Percentiles rank a stretch among this genome's conserved stretches.
phyloP scores from a whole-genome alignment of 2,797 vertebrate species.

The Masticophis lateralis region DNA sequence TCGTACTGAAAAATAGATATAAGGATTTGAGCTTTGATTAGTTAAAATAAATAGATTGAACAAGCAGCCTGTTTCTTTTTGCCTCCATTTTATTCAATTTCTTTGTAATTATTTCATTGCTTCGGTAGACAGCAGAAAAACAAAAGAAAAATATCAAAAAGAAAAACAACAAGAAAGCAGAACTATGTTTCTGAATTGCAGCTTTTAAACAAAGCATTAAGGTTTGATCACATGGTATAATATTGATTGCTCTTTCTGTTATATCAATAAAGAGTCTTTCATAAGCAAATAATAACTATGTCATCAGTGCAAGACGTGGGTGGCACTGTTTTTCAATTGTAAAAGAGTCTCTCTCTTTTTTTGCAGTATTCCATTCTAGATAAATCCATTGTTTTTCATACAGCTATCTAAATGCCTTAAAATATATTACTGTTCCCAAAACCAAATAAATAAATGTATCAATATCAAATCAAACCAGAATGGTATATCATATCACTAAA shows the following conservation, averaged over 20 bases:
- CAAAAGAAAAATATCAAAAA: not conserved
- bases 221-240: not conserved
- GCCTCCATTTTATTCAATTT: not conserved
- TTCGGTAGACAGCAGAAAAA: not conserved
- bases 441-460: not conserved
- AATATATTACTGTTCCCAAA: not conserved
- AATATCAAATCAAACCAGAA: not conserved
- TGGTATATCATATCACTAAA: not conserved
- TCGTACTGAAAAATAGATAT: slow-evolving; percentile 12
- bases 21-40: slow-evolving; percentile 16
- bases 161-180: not conserved
- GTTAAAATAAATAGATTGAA: slow-evolving; percentile 25
- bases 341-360: not conserved
- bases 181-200: not conserved
- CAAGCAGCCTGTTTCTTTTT: slow-evolving; percentile 18
- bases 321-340: not conserved
- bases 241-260: not conserved
- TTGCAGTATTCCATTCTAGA: not conserved
- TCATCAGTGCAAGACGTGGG: not conserved
- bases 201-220: not conserved
- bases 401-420: not conserved
- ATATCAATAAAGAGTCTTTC: not conserved
- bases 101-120: not conserved
- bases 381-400: not conserved
- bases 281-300: not conserved